Percentiles rank a stretch among this genome's conserved stretches.
phyloP scores from a whole-genome alignment of 2,888 invertebrate genomes.

The Eutolmus rufibarbis region DNA sequence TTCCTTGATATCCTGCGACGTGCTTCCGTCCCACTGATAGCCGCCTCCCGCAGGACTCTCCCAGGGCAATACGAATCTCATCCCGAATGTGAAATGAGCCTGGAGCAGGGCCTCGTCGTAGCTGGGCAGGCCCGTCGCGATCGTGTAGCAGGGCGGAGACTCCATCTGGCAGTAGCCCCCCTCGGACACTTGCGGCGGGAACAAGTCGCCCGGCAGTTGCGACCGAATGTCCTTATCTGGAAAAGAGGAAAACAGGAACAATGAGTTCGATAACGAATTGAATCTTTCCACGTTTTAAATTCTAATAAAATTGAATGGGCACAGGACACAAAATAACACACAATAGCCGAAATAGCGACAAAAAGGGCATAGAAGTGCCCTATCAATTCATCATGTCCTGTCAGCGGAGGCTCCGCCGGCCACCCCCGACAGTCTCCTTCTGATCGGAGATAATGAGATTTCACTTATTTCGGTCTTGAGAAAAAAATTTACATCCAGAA shows the following conservation, averaged over 20 bases:
- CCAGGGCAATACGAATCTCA: constrained; percentile 52
- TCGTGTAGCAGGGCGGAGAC: constrained; percentile 70
- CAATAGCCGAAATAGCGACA: not conserved
- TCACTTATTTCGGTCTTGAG: constrained; percentile 27
- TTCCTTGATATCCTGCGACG: constrained; percentile 8
- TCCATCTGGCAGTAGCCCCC: constrained; percentile 62
- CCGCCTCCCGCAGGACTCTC: not conserved
- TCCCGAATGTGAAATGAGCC: constrained; percentile 51
- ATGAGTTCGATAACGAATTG: constrained; percentile 18
- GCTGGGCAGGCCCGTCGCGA: constrained; percentile 70
- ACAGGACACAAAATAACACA: not conserved
- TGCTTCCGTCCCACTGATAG: constrained; percentile 52
- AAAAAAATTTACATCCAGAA: constrained; percentile 33
- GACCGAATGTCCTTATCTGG: constrained; percentile 62
- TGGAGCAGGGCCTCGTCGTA: constrained; percentile 71
- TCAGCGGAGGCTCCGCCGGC: not conserved
- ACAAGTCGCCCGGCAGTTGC: constrained; percentile 52
- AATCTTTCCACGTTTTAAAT: constrained; percentile 8
- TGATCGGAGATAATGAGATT: constrained; percentile 38
- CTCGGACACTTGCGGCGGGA: constrained; percentile 49
- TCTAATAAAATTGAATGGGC: not conserved
- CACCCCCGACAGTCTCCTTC: not conserved
- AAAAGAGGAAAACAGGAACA: constrained; percentile 19
- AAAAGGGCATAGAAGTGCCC: not conserved
- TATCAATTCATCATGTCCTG: constrained; percentile 44